Evolutionary conservation across 2,113 vertebrate species (phyloP).

Genomic region (Macrotus californicus): DNA sequence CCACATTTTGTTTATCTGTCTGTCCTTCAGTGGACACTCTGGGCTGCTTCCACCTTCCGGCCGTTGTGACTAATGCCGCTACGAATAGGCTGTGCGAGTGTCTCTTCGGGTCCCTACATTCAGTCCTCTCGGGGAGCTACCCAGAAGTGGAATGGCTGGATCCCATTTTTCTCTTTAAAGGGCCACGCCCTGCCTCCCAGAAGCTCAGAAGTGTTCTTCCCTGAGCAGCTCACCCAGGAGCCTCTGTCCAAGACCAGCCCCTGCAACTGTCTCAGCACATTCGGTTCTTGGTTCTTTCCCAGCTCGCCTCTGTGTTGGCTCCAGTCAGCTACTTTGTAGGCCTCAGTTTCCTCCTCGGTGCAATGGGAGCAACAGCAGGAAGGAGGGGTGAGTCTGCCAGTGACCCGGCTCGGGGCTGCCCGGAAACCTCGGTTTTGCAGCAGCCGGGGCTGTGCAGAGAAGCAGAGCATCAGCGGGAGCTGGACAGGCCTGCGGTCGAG

Average conservation of each 20-base stretch:
- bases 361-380: neutral
- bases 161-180: neutral
- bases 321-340: neutral
- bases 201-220: neutral
- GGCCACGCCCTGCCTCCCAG: neutral
- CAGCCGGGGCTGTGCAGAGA: neutral
- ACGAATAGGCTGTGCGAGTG: neutral
- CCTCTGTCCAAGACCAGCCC: neutral
- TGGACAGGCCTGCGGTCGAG: neutral
- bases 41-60: too few relatives aligned
- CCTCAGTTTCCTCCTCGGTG: conserved; percentile 8
- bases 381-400: neutral
- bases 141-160: neutral
- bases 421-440: neutral
- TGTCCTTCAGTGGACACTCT: fast-evolving
- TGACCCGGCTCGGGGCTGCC: neutral
- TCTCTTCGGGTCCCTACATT: neutral
- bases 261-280: fast-evolving
- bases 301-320: neutral
- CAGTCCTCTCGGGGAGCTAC: too few relatives aligned
- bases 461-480: neutral
- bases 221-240: neutral
- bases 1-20: fast-evolving
- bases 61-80: fast-evolving
- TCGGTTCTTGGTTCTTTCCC: neutral